These are phyloP conservation scores for Andrena praecox DNA, from an alignment of 2,888 invertebrate genomes.

Conservation along the genomic window DNA sequence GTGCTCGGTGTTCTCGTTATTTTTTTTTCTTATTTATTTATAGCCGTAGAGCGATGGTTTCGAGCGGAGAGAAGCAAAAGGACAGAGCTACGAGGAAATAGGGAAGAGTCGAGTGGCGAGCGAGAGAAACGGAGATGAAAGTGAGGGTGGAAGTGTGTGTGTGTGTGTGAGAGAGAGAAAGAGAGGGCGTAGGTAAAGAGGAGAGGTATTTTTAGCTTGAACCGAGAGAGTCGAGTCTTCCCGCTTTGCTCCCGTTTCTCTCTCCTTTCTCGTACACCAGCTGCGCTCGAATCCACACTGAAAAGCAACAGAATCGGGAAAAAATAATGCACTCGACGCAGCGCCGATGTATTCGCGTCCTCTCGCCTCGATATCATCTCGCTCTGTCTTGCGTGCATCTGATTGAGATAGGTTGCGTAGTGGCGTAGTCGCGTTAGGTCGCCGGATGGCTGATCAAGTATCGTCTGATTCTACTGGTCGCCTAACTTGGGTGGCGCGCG, in stretches of 20 bases:
- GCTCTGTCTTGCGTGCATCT: no score
- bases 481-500: no score
- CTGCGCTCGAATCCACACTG: constrained; percentile 60
- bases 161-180: constrained; percentile 26
- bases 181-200: constrained; percentile 61
- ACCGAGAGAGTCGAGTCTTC: constrained; percentile 59
- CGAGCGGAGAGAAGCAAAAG: constrained; percentile 58
- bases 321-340: constrained; percentile 46
- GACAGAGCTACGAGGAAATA: constrained; percentile 46
- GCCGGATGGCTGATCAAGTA: neutral
- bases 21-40: constrained; percentile 69
- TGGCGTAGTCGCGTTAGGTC: neutral
- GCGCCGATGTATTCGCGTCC: neutral
- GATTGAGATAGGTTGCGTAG: neutral
- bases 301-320: constrained; percentile 62
- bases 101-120: neutral
- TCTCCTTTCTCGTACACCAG: constrained; percentile 56
- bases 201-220: constrained; percentile 72
- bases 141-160: constrained; percentile 3
- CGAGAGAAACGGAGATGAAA: constrained; percentile 25
- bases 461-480: neutral
- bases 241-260: constrained; percentile 70
- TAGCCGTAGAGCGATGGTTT: constrained; percentile 63
- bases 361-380: neutral
- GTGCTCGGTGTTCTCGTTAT: constrained; percentile 68